These are phyloP conservation scores for Smutsia gigantea DNA, from an alignment of 2,797 vertebrate genomes.

Conservation along the genomic window DNA sequence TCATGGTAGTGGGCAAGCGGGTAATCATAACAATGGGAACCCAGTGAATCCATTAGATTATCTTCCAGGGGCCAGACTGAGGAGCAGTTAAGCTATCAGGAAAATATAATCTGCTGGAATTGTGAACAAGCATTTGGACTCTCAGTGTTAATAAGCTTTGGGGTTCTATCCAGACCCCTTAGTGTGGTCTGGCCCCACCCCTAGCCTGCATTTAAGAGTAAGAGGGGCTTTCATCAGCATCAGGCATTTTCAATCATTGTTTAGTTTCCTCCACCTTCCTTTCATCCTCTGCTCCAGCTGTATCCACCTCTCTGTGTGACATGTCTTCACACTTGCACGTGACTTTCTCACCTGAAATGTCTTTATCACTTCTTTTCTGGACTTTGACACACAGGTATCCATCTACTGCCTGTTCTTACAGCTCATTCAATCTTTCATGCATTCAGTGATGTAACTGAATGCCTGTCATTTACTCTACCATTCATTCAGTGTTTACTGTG, in stretches of 20 bases:
- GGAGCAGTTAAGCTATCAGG: neutral
- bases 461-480: too few relatives aligned
- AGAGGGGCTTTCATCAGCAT: neutral
- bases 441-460: neutral
- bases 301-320: neutral
- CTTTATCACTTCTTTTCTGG: neutral
- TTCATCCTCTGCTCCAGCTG: neutral
- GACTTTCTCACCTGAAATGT: neutral
- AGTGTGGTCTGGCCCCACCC: neutral
- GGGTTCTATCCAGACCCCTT: neutral
- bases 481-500: neutral
- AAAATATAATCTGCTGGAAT: neutral
- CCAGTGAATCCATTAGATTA: neutral
- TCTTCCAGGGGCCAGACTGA: neutral
- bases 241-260: neutral
- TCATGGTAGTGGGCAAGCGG: neutral
- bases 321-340: neutral
- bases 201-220: neutral
- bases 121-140: neutral
- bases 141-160: neutral
- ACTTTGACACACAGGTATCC: neutral
- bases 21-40: neutral
- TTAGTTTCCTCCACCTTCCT: neutral
- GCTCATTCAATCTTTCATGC: neutral
- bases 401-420: neutral